Evolutionary conservation across 2,797 vertebrate genomes (phyloP).

Genomic region (Erethizon dorsatum): DNA sequence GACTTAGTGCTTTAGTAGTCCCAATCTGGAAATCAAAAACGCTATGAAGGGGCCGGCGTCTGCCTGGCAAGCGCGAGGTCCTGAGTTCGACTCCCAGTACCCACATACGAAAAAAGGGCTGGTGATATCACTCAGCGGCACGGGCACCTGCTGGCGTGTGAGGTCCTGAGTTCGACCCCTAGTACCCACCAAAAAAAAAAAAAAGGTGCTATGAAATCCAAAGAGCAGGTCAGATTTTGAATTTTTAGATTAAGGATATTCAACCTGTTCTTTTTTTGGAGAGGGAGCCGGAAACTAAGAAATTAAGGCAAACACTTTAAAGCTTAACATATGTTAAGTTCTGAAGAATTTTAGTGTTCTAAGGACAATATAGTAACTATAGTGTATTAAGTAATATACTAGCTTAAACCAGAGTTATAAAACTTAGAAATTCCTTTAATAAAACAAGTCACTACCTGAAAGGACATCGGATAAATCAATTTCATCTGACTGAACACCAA

Average conservation of each 20-base stretch:
- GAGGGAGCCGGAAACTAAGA: background rate
- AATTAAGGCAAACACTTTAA: conserved; percentile 42
- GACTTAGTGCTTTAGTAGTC: background rate
- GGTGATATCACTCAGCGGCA: too few relatives aligned
- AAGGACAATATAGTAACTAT: conserved; percentile 1
- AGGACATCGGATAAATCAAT: conserved; percentile 99
- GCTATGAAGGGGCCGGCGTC: too few relatives aligned
- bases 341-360: conserved; percentile 47
- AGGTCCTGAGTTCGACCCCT: too few relatives aligned
- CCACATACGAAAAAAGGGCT: too few relatives aligned
- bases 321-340: background rate
- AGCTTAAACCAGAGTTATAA: conserved; percentile 52
- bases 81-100: too few relatives aligned
- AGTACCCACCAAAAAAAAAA: too few relatives aligned
- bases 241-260: background rate
- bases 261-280: background rate
- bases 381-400: background rate
- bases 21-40: background rate
- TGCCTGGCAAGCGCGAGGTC: too few relatives aligned
- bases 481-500: conserved; percentile 98
- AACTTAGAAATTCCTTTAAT: conserved; percentile 63
- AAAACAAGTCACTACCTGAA: conserved; percentile 92
- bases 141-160: too few relatives aligned
- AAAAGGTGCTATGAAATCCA: background rate
- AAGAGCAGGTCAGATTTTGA: background rate